Conservation (phyloP, 2,797 vertebrate species). For the Danio kyathit region DNA sequence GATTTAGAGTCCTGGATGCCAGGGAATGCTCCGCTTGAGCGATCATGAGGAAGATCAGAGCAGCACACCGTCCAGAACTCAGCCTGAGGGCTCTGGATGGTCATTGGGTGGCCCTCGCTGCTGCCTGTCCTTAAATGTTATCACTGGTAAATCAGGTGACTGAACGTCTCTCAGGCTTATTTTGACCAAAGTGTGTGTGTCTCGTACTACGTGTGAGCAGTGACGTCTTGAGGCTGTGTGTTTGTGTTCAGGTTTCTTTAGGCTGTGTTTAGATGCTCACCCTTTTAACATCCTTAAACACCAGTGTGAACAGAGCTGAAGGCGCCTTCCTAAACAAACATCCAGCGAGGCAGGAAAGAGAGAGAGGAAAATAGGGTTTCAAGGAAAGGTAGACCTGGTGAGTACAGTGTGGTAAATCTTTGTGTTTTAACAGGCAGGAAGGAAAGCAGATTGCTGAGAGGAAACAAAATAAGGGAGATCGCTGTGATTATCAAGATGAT, state of each 20-base stretch:
- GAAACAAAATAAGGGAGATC: slow-evolving; percentile 23
- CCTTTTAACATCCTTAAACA: slow-evolving; percentile 32
- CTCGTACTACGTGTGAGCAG: slow-evolving; percentile 17
- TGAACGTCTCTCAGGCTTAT: neutral
- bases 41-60: slow-evolving; percentile 12
- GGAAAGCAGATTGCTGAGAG: slow-evolving; percentile 27
- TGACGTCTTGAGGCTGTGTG: slow-evolving; percentile 10
- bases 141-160: slow-evolving; percentile 26
- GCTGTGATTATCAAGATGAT: slow-evolving; percentile 20
- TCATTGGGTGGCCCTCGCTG: slow-evolving; percentile 2
- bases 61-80: neutral
- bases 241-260: neutral
- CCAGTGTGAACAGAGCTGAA: slow-evolving; percentile 9
- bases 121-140: slow-evolving; percentile 25
- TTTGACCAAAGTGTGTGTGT: neutral
- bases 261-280: slow-evolving; percentile 16
- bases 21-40: neutral
- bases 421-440: slow-evolving; percentile 39
- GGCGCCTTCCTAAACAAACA: slow-evolving; percentile 40
- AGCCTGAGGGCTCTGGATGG: slow-evolving; percentile 14
- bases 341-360: neutral
- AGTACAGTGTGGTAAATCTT: slow-evolving; percentile 35
- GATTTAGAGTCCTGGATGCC: neutral
- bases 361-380: neutral
- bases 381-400: slow-evolving; percentile 10